phyloP scores from a whole-genome alignment of 2,888 invertebrate genomes.

The Adelphocoris suturalis region DNA sequence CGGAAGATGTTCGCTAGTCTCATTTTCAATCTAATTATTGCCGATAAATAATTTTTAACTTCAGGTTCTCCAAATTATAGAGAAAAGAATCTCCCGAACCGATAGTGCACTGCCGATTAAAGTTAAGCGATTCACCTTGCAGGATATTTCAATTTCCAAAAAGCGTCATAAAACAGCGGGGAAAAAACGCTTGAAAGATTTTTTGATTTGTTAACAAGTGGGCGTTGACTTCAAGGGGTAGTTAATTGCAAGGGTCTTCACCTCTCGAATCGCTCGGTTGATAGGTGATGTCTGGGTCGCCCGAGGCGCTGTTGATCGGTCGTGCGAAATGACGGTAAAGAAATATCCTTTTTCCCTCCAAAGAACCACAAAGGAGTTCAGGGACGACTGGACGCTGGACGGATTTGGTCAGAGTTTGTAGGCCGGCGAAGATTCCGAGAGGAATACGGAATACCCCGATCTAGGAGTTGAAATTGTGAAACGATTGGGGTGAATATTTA shows the following conservation, averaged over 20 bases:
- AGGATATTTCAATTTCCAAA: background rate
- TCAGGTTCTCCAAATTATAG: too few species aligned
- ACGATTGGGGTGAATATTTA: background rate
- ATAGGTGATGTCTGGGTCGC: slow-evolving; percentile 9
- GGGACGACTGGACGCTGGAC: slow-evolving; percentile 4
- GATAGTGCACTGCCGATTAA: too few species aligned
- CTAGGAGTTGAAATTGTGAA: background rate
- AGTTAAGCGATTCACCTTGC: background rate
- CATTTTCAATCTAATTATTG: too few species aligned
- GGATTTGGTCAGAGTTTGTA: slow-evolving; percentile 2
- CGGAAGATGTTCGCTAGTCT: too few species aligned
- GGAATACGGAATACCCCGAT: background rate
- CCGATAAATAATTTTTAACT: too few species aligned
- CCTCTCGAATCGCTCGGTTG: background rate
- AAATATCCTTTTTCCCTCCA: slow-evolving; percentile 5
- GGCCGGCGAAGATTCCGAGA: background rate
- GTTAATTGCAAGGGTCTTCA: background rate
- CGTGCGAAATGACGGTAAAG: background rate
- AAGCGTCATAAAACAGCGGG: background rate
- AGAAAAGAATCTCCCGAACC: too few species aligned
- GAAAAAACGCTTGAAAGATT: background rate
- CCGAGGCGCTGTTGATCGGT: background rate
- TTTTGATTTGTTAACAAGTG: slow-evolving; percentile 12
- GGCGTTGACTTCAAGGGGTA: background rate
- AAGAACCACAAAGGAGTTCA: background rate